Evolutionary conservation across 1,140 invertebrate species (phyloP), one percentile per base, ranked within the genome.

Genomic region (Zaprionus ghesquierei): DNA sequence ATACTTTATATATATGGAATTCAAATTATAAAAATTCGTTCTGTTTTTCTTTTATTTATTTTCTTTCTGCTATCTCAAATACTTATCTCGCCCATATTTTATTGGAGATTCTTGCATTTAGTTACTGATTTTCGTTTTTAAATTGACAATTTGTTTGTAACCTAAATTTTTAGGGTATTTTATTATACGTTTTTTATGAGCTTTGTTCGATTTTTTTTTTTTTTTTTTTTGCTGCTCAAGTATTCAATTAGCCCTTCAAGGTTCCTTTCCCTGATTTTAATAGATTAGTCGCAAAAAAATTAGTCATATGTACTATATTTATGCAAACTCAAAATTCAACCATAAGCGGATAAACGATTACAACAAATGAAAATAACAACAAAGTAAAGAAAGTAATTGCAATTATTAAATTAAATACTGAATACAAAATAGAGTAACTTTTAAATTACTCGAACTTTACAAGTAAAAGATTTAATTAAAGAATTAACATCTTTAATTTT

Each of bases 371-470:
- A 78, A 55, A 59, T 64, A 64, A 84, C 27, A 80, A 77, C 74
- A 63, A 27, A 66, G n/a, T n/a, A n/a, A n/a, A 74, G n/a, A 41
- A 60, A 63, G 41, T 66, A 62, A 86, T 72, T 75, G 82, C 81
- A 86, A 86, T 86, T 81, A 87, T 87, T 86, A 78, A 81, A 86
- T 86, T 86, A 86, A 86, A 86, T 69, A 86, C 87, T 86, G 82
- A 86, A 87, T 85, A 87, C 64, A 86, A 86, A 78, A 75, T 58
- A 59, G 9, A 12, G 53, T 50, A 2, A 15, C n/a, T 27, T n/a
- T n/a, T n/a, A n/a, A n/a, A n/a, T n/a, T n/a, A n/a, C n/a, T n/a
- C n/a, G n/a, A n/a, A n/a, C n/a, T n/a, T n/a, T n/a, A n/a, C n/a
- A n/a, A n/a, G n/a, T n/a, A n/a, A n/a, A n/a, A n/a, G n/a, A n/a